phyloP scores from a whole-genome alignment of 2,797 vertebrate species.

The Garrulus glandarius region DNA sequence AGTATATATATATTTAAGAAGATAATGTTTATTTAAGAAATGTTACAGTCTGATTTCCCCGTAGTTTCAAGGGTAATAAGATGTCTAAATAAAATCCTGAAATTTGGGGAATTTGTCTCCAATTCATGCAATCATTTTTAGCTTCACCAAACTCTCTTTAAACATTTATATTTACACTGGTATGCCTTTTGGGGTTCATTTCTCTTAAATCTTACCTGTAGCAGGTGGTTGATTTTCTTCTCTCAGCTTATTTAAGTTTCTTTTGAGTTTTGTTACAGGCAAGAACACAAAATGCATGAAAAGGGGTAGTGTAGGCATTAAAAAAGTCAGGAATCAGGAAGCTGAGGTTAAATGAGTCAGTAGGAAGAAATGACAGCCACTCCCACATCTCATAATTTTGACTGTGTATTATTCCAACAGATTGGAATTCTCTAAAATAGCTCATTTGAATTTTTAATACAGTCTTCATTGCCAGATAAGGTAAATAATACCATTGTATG shows the following conservation, averaged over 20 bases:
- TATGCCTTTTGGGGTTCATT: neutral
- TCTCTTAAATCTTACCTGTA: neutral
- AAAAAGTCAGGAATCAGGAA: neutral
- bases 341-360: neutral
- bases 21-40: neutral
- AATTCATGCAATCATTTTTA: neutral
- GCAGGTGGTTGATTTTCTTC: neutral
- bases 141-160: neutral
- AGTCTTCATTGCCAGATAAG: neutral
- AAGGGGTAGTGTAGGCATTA: neutral
- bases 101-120: neutral
- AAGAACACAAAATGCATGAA: neutral
- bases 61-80: neutral
- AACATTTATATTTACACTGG: neutral
- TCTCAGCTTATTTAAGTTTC: neutral
- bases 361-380: neutral
- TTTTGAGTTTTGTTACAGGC: neutral
- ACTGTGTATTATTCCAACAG: neutral
- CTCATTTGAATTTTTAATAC: neutral
- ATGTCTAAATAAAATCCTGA: neutral
- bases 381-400: neutral
- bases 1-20: neutral
- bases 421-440: neutral
- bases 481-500: neutral
- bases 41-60: neutral